A percentile compares a stretch with the other conserved stretches of the same genome.
These are phyloP conservation scores for Eristalis pertinax DNA, from an alignment of 2,888 invertebrate genomes.

Conservation along the genomic window DNA sequence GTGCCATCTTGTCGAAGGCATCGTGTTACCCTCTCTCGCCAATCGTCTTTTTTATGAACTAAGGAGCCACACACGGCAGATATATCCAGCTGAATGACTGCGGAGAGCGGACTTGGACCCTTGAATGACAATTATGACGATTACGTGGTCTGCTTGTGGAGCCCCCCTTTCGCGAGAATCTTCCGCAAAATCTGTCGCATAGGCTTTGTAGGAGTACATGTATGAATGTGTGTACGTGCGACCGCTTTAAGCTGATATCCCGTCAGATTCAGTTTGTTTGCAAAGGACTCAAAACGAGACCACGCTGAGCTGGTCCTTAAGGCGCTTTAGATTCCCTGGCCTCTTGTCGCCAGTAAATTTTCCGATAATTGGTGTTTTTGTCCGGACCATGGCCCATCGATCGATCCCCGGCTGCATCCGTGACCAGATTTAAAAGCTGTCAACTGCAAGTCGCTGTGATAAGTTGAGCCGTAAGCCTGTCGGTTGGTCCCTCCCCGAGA, in stretches of 20 bases:
- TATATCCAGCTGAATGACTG: conserved; percentile 15
- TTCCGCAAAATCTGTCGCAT: conserved; percentile 6
- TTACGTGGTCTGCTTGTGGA: conserved; percentile 49
- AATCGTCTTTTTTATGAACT: background rate
- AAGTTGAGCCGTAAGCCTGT: conserved; percentile 2
- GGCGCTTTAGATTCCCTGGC: conserved; percentile 73
- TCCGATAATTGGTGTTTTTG: conserved; percentile 62
- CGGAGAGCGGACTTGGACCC: conserved; percentile 27
- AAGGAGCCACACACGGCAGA: conserved; percentile 35
- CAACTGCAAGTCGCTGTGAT: conserved; percentile 43
- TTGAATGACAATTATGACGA: conserved; percentile 71
- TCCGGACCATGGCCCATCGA: conserved; percentile 19
- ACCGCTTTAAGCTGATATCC: conserved; percentile 62
- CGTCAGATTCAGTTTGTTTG: conserved; percentile 60
- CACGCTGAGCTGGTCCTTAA: conserved; percentile 70
- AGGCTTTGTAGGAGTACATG: conserved; percentile 6
- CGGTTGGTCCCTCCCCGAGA: conserved; percentile 16
- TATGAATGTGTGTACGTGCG: conserved; percentile 9
- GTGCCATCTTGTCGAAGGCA: conserved; percentile 56
- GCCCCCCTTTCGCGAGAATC: background rate
- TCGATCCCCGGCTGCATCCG: conserved; percentile 32
- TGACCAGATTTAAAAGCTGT: conserved; percentile 54
- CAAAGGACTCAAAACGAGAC: conserved; percentile 73
- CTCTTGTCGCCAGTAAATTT: conserved; percentile 34
- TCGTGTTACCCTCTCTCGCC: conserved; percentile 39